Evolutionary conservation across 2,797 vertebrate species (phyloP).

Genomic region (Molossus alvarezi): DNA sequence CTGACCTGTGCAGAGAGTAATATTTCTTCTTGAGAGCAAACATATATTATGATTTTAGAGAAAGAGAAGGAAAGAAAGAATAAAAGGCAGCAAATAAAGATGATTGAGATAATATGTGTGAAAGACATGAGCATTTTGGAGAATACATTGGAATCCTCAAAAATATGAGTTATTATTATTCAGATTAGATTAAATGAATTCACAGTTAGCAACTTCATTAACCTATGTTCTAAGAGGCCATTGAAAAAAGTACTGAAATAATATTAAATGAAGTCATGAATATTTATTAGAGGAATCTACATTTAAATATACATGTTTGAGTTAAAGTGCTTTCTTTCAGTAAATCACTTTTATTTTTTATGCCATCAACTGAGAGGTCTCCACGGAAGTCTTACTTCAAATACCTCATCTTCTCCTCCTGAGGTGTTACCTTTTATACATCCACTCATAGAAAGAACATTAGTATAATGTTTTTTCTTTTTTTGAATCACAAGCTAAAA

Average conservation of each 20-base stretch:
- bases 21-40: conserved; percentile 66
- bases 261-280: conserved; percentile 71
- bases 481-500: neutral
- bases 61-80: neutral
- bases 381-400: neutral
- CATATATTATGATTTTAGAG: conserved; percentile 54
- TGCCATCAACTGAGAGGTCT: neutral
- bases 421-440: neutral
- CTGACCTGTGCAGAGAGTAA: conserved; percentile 44
- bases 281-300: conserved; percentile 68
- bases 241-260: conserved; percentile 75
- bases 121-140: conserved; percentile 40
- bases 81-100: conserved; percentile 56
- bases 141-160: neutral
- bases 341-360: conserved; percentile 72
- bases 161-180: conserved; percentile 51
- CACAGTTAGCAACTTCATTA: conserved; percentile 70
- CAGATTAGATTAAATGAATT: conserved; percentile 66
- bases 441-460: neutral
- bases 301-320: conserved; percentile 67
- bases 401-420: neutral
- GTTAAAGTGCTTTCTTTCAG: conserved; percentile 59
- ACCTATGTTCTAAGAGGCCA: conserved; percentile 74
- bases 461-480: neutral
- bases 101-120: neutral